Percentiles rank a stretch among this genome's conserved stretches.
Conservation (phyloP, 2,888 invertebrate species). For the Ecliptopera silaceata region DNA sequence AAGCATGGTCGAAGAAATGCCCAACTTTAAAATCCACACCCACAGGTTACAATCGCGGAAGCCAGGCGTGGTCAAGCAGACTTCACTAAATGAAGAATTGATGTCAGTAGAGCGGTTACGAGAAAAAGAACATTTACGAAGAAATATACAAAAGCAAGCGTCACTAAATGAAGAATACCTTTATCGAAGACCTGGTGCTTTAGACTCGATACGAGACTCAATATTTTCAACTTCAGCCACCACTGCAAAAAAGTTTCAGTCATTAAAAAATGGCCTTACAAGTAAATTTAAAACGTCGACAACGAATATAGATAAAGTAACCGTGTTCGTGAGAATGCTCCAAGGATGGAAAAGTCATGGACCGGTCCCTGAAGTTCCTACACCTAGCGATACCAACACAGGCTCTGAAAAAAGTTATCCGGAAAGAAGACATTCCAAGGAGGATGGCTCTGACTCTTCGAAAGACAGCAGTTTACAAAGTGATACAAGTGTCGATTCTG, state of each 20-base stretch:
- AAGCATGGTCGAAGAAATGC: constrained; percentile 84
- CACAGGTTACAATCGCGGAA: constrained; percentile 73
- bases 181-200: constrained; percentile 85
- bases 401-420: constrained; percentile 69
- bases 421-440: constrained; percentile 90
- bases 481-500: constrained; percentile 96
- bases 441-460: constrained; percentile 94
- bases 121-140: constrained; percentile 91
- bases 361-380: constrained; percentile 72
- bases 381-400: constrained; percentile 73
- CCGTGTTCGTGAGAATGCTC: constrained; percentile 92
- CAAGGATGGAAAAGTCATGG: constrained; percentile 90
- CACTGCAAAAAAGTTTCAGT: constrained; percentile 89
- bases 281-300: constrained; percentile 92
- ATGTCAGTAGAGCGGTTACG: constrained; percentile 93
- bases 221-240: constrained; percentile 88
- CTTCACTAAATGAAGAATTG: constrained; percentile 94
- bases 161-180: constrained; percentile 94
- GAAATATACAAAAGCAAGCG: constrained; percentile 94
- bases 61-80: constrained; percentile 89
- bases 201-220: constrained; percentile 88
- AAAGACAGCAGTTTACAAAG: constrained; percentile 96
- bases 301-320: constrained; percentile 92
- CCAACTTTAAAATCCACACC: constrained; percentile 84
- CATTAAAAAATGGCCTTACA: constrained; percentile 91